Conservation (phyloP, 2,113 vertebrate species). For the Rhineura floridana region DNA sequence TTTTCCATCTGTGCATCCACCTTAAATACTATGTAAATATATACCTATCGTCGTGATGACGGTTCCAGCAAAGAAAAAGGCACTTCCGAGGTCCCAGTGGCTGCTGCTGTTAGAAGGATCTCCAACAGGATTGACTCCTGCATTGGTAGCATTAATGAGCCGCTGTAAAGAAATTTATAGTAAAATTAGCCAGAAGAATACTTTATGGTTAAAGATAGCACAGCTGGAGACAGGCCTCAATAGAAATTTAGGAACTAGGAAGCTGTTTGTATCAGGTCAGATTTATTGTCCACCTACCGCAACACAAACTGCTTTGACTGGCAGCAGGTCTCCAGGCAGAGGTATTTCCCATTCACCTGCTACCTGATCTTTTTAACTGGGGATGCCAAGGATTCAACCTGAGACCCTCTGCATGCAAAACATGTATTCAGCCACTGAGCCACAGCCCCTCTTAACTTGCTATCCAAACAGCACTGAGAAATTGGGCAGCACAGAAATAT, state of each 20-base stretch:
- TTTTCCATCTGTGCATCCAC: neutral
- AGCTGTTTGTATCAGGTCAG: neutral
- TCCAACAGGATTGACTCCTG: slow-evolving; percentile 93
- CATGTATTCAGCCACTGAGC: neutral
- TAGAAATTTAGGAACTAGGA: neutral
- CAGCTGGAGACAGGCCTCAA: neutral
- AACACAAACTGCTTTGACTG: no score
- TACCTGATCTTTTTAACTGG: no score
- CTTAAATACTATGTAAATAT: slow-evolving; percentile 41
- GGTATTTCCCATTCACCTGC: neutral
- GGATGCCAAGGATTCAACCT: no score
- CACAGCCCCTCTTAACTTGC: neutral
- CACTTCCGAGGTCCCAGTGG: slow-evolving; percentile 95
- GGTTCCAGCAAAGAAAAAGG: slow-evolving; percentile 98
- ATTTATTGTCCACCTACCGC: neutral
- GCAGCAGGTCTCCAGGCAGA: neutral
- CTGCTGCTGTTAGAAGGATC: slow-evolving; percentile 89
- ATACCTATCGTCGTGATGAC: slow-evolving; percentile 99
- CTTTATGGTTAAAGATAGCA: neutral
- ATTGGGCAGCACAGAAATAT: neutral
- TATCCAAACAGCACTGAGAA: neutral
- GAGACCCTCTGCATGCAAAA: neutral
- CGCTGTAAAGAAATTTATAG: slow-evolving; percentile 78
- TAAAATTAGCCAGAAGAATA: slow-evolving; percentile 13
- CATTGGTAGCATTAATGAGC: slow-evolving; percentile 89